Conservation (phyloP, 2,113 vertebrate genomes). For the Coreoperca whiteheadi region DNA sequence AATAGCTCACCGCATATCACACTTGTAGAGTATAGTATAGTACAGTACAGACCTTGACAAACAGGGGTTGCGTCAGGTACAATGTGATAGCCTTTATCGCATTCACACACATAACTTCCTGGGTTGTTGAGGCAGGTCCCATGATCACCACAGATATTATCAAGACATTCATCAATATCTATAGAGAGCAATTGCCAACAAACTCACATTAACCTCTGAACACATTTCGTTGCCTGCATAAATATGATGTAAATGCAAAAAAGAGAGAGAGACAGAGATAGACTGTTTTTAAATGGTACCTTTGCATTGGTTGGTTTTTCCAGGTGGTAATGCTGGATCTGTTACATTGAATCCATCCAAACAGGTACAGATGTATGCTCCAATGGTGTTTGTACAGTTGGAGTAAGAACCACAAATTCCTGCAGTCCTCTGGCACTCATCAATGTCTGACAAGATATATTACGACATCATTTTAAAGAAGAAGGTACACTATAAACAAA, state of each 20-base stretch:
- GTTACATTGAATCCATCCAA: slow-evolving; percentile 20
- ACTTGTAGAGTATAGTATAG: too few species aligned
- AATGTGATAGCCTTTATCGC: slow-evolving; percentile 11
- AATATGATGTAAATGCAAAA: too few species aligned
- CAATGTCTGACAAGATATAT: slow-evolving; percentile 61
- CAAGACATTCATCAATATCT: slow-evolving; percentile 70
- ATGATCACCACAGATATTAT: slow-evolving; percentile 38
- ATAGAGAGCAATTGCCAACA: too few species aligned
- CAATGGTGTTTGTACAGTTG: slow-evolving; percentile 50
- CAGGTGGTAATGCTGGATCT: neutral
- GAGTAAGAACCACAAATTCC: slow-evolving; percentile 29
- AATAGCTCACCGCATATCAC: too few species aligned
- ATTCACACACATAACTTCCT: slow-evolving; percentile 55
- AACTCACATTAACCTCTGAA: too few species aligned
- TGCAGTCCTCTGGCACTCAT: slow-evolving; percentile 35
- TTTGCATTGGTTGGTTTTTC: neutral
- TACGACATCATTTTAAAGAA: too few species aligned
- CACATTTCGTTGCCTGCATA: too few species aligned
- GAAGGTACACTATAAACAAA: too few species aligned
- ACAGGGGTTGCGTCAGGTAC: neutral
- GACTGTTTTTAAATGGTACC: slow-evolving; percentile 44
- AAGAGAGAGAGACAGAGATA: too few species aligned
- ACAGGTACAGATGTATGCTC: slow-evolving; percentile 51
- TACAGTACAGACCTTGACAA: slow-evolving; percentile 73
- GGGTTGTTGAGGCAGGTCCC: slow-evolving; percentile 43